phyloP scores from a whole-genome alignment of 2,113 vertebrate species.

The Anarhynchus alexandrinus region DNA sequence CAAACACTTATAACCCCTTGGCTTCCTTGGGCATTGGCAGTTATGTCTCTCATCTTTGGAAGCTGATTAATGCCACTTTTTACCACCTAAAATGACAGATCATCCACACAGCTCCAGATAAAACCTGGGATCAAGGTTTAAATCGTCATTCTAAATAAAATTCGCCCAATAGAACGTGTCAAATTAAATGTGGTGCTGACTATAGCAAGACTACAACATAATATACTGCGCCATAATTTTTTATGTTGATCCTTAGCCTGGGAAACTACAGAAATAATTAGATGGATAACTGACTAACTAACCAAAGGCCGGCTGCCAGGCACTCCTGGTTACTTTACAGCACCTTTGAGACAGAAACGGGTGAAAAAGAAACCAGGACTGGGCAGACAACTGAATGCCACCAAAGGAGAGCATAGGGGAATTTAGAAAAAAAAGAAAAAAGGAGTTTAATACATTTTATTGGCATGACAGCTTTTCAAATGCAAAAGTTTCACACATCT shows the following conservation, averaged over 20 bases:
- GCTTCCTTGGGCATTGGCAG: not conserved
- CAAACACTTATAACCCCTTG: not conserved
- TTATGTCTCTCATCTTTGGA: not conserved
- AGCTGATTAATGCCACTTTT: not conserved
- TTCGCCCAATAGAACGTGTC: not conserved
- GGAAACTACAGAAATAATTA: conserved; percentile 17
- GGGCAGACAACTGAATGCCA: not conserved
- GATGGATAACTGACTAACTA: not conserved
- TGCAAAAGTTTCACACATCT: not conserved
- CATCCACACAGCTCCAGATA: not conserved
- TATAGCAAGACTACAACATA: conserved; percentile 23
- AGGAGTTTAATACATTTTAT: not conserved
- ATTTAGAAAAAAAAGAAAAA: not conserved
- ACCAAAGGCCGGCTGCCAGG: not conserved
- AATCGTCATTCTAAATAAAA: not conserved
- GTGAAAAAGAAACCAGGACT: not conserved
- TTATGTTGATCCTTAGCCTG: not conserved
- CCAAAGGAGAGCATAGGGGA: not conserved
- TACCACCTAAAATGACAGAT: not conserved
- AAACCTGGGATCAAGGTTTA: not conserved
- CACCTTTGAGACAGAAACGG: not conserved
- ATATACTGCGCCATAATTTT: not conserved
- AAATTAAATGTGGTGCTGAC: conserved; percentile 70
- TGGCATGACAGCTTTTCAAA: not conserved
- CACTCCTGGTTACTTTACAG: not conserved